Conservation (phyloP, 2,888 invertebrate genomes). For the Acheta domesticus region DNA sequence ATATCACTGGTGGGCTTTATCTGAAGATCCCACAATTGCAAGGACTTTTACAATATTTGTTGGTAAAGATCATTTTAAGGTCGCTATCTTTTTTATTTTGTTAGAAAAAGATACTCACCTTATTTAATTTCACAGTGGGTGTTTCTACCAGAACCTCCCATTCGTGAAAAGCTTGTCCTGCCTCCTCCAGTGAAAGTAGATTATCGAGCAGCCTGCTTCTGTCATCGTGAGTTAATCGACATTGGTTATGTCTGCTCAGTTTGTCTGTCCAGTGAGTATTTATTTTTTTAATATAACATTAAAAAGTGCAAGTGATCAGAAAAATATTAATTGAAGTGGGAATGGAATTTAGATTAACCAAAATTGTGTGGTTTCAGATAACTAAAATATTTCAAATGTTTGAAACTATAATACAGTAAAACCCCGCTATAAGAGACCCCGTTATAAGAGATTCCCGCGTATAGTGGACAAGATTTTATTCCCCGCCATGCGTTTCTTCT, state of each 20-base stretch:
- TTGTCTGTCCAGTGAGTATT: conserved; percentile 80
- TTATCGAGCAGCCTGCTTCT: conserved; percentile 96
- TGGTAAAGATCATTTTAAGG: conserved; percentile 55
- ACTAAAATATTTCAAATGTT: not conserved
- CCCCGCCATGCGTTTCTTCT: too few relatives aligned
- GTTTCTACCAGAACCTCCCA: conserved; percentile 80
- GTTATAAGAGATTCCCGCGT: too few relatives aligned
- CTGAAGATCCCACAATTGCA: conserved; percentile 82
- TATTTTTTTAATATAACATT: not conserved
- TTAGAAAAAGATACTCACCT: conserved; percentile 11
- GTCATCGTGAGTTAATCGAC: conserved; percentile 90
- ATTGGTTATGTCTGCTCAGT: conserved; percentile 97
- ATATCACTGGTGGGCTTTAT: conserved; percentile 92
- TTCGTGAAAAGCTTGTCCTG: conserved; percentile 76
- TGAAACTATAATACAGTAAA: not conserved
- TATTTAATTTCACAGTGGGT: conserved; percentile 68
- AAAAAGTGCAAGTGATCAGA: not conserved
- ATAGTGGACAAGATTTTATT: too few relatives aligned
- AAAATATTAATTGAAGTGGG: not conserved
- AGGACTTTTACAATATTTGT: conserved; percentile 78
- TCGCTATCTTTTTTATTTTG: conserved; percentile 20
- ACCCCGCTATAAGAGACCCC: too few relatives aligned
- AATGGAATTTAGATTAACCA: too few relatives aligned
- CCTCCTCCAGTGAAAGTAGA: conserved; percentile 90
- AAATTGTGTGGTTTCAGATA: not conserved